Evolutionary conservation across 1,140 invertebrate species (phyloP).

Genomic region (Trichonephila clavata): DNA sequence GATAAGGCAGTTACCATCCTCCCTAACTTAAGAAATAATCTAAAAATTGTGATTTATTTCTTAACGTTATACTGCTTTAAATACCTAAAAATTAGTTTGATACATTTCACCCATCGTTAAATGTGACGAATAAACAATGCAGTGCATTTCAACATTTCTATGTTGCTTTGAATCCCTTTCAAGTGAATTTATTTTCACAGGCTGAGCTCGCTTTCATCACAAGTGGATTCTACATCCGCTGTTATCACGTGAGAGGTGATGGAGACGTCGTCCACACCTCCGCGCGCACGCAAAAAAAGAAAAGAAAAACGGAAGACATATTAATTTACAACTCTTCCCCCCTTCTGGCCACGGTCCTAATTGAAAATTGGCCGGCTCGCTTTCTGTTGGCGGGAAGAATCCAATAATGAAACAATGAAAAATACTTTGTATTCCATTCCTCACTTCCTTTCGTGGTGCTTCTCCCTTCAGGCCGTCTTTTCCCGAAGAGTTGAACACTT

Average conservation of each 20-base stretch:
- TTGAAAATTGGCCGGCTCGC: not conserved
- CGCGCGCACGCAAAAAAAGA: not conserved
- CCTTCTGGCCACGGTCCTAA: not conserved
- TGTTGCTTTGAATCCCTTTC: too few relatives aligned
- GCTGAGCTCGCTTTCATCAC: too few relatives aligned
- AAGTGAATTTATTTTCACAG: too few relatives aligned
- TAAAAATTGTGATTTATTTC: too few relatives aligned
- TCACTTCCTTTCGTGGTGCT: not conserved
- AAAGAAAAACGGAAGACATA: not conserved
- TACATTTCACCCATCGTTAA: too few relatives aligned
- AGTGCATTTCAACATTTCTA: too few relatives aligned
- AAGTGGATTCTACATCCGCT: not conserved
- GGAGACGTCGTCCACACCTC: not conserved
- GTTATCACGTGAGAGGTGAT: slow-evolving; percentile 4
- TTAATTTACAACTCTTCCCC: not conserved
- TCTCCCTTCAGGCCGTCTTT: not conserved
- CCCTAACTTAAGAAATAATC: too few relatives aligned
- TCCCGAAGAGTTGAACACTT: too few relatives aligned
- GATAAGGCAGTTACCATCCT: too few relatives aligned
- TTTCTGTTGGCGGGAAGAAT: not conserved
- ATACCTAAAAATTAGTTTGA: too few relatives aligned
- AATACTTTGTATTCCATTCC: not conserved
- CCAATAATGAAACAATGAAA: not conserved
- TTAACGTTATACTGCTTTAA: too few relatives aligned
- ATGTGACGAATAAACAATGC: too few relatives aligned